A percentile compares a stretch with the other conserved stretches of the same genome.
Evolutionary conservation across 2,113 vertebrate species (phyloP).

Genomic region (Ptilorrhoa leucosticta): DNA sequence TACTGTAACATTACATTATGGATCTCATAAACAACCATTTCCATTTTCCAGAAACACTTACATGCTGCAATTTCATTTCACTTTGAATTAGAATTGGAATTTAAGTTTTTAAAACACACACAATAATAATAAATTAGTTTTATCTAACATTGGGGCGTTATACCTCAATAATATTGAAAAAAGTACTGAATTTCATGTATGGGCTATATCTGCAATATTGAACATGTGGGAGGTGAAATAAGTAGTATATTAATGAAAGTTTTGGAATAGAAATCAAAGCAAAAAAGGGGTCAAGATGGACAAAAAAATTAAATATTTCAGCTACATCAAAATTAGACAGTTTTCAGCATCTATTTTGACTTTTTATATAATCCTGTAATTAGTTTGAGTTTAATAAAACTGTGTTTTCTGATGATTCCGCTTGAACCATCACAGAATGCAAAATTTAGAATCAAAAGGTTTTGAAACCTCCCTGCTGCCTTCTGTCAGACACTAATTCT

Average conservation of each 20-base stretch:
- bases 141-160: not conserved
- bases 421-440: not conserved
- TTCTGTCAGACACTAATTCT: not conserved
- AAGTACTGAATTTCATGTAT: not conserved
- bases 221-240: not conserved
- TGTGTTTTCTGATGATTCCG: not conserved
- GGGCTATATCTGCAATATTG: not conserved
- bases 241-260: not conserved
- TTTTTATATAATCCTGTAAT: not conserved
- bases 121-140: not conserved
- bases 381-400: not conserved
- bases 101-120: not conserved
- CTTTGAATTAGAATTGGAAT: not conserved
- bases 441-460: not conserved
- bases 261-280: not conserved
- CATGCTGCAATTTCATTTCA: not conserved
- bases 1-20: not conserved
- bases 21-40: not conserved
- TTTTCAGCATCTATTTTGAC: not conserved
- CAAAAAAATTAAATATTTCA: not conserved
- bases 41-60: not conserved
- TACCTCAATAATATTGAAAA: not conserved
- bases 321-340: not conserved
- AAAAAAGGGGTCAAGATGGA: not conserved
- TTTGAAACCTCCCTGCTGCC: not conserved